Evolutionary conservation across 1,140 invertebrate genomes (phyloP).

Genomic region (Charaxes varanes): DNA sequence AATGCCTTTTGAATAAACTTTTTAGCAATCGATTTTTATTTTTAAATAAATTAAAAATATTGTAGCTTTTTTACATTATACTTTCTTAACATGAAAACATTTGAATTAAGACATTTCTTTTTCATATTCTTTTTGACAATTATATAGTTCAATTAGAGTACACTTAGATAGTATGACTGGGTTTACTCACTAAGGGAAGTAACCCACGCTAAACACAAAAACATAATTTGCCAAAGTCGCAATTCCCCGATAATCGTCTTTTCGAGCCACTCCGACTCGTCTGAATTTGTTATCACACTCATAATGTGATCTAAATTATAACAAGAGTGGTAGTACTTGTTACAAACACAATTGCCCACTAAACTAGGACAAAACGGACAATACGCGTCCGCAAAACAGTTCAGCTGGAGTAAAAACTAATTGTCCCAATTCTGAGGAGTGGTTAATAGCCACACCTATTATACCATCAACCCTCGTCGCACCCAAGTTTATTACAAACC

Average conservation of each 20-base stretch:
- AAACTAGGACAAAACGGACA: slow-evolving; percentile 25
- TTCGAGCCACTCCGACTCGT: slow-evolving; percentile 78
- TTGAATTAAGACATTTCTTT: too few species aligned
- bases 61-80: too few species aligned
- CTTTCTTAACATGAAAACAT: too few species aligned
- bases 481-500: slow-evolving; percentile 35
- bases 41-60: too few species aligned
- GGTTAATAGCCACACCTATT: slow-evolving; percentile 62
- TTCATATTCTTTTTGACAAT: too few species aligned
- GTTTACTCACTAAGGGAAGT: slow-evolving; percentile 72
- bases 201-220: slow-evolving; percentile 75
- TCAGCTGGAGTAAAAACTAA: slow-evolving; percentile 49
- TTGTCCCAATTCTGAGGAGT: slow-evolving; percentile 60
- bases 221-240: slow-evolving; percentile 79
- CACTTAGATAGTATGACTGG: too few species aligned
- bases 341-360: slow-evolving; percentile 1
- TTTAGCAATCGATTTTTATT: too few species aligned
- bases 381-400: slow-evolving; percentile 31
- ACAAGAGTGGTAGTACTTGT: slow-evolving; percentile 5
- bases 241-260: slow-evolving; percentile 72
- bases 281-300: slow-evolving; percentile 60
- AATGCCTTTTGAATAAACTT: too few species aligned
- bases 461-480: slow-evolving; percentile 49
- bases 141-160: too few species aligned
- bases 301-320: slow-evolving; percentile 58